Percentiles rank a stretch among this genome's conserved stretches.
phyloP scores from a whole-genome alignment of 2,797 vertebrate species.

The Chrysocyon brachyurus region DNA sequence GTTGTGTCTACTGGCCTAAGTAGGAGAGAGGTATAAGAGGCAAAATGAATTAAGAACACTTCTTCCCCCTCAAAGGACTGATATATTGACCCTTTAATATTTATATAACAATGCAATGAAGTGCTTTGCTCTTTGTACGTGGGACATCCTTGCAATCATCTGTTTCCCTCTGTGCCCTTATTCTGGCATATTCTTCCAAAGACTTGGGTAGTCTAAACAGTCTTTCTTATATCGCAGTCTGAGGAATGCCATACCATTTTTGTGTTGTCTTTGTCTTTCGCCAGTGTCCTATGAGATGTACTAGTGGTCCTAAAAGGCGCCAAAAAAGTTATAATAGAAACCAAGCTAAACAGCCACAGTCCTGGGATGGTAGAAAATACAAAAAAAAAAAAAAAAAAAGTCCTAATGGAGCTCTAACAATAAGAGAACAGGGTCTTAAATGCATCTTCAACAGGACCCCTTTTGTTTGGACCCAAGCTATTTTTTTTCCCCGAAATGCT shows the following conservation, averaged over 20 bases:
- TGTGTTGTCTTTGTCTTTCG: background rate
- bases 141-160: background rate
- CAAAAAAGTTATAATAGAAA: background rate
- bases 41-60: background rate
- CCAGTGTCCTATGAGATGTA: background rate
- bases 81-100: background rate
- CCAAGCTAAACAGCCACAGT: background rate
- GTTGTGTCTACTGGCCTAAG: rapidly evolving
- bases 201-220: background rate
- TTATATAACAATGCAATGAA: background rate
- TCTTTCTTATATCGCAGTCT: background rate
- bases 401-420: background rate
- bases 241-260: background rate
- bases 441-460: background rate
- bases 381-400: background rate
- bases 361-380: background rate
- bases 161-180: background rate
- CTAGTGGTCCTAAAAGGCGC: background rate
- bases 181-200: background rate
- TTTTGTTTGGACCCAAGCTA: background rate
- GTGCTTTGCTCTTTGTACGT: background rate
- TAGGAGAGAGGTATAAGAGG: background rate
- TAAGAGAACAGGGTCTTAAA: background rate
- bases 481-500: background rate
- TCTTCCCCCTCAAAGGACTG: background rate